Conservation (phyloP, 1,140 invertebrate genomes). For the Drosophila aff. region DNA sequence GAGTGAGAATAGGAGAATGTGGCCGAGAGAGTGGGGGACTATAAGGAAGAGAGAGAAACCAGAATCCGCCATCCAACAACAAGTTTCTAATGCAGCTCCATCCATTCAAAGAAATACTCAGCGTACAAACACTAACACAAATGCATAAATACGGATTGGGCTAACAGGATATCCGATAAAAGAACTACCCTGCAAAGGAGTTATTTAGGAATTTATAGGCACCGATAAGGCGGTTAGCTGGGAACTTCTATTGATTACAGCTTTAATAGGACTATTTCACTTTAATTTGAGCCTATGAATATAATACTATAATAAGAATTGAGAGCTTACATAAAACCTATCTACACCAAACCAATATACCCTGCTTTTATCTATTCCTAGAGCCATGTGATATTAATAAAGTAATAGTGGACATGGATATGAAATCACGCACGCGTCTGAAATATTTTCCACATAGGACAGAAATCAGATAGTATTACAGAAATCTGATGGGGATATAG, state of each 20-base stretch:
- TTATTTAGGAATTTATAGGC: not conserved
- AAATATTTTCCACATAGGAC: not conserved
- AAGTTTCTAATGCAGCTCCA: slow-evolving; percentile 78
- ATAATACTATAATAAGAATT: not conserved
- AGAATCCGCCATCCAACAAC: slow-evolving; percentile 56
- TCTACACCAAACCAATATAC: not conserved
- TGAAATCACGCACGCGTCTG: slow-evolving; percentile 10
- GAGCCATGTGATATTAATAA: slow-evolving; percentile 31
- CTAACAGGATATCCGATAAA: slow-evolving; percentile 13
- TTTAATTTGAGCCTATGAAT: too few species aligned
- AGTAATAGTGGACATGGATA: slow-evolving; percentile 5
- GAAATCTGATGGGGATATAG: slow-evolving; percentile 4
- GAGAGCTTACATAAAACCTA: not conserved
- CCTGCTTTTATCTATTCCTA: not conserved
- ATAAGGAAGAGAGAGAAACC: slow-evolving; percentile 30
- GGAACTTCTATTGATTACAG: not conserved
- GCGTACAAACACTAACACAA: slow-evolving; percentile 25
- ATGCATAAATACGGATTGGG: slow-evolving; percentile 7
- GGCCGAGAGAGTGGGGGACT: slow-evolving; percentile 11
- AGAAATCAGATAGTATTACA: slow-evolving; percentile 11
- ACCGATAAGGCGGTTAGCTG: not conserved
- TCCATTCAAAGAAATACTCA: slow-evolving; percentile 75
- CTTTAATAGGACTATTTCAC: not conserved
- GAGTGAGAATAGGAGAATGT: slow-evolving; percentile 1
- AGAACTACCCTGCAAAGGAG: slow-evolving; percentile 14